Evolutionary conservation across 2,888 invertebrate species (phyloP), one percentile per base, ranked within the genome.

Genomic region (Sarcophaga variegata): DNA sequence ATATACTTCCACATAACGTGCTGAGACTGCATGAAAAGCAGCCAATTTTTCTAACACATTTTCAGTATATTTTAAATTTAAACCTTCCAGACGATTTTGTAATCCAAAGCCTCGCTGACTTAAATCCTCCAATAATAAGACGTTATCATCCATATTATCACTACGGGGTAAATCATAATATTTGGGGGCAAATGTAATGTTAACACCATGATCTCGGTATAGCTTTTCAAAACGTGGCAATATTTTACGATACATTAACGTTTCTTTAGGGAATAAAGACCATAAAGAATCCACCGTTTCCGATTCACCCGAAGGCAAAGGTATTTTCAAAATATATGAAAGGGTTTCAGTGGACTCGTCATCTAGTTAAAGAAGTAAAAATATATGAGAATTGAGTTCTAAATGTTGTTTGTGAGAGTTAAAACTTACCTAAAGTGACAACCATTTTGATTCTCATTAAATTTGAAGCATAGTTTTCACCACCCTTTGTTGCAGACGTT

Each of bases 401-500:
- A 4, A n/a, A 49, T 70, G 12, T n/a, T 27, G 4, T 54, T 49
- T 45, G 25, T 11, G 27, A 14, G 3, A 1, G 6, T 6, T 45
- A 3, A 25, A 67, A 60, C 25, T 72, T 22, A 72, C 72, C 37
- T 45, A 62, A 10, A 2, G 20, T 62, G n/a, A 62, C 37, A 3
- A 60, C 62, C 45, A 72, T 37, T 60, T 72, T 45, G 11, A 72
- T 37, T 60, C 45, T 59, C 37, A 60, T 20, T 37, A 72, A 45
- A 45, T 72, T 72, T 45, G 72, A 72, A n/a, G 72, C 45, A 72
- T 72, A 72, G 14, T 62, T 72, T 72, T 72, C 72, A 37, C 62
- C 72, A 2, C 37, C 37, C 62, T 72, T 62, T 10, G 37, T 37
- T 60, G 37, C 37, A 4, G 62, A 12, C 20, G 27, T 60, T 14